Evolutionary conservation across 2,797 vertebrate species (phyloP).

Genomic region (Notoglanidium macrostoma): DNA sequence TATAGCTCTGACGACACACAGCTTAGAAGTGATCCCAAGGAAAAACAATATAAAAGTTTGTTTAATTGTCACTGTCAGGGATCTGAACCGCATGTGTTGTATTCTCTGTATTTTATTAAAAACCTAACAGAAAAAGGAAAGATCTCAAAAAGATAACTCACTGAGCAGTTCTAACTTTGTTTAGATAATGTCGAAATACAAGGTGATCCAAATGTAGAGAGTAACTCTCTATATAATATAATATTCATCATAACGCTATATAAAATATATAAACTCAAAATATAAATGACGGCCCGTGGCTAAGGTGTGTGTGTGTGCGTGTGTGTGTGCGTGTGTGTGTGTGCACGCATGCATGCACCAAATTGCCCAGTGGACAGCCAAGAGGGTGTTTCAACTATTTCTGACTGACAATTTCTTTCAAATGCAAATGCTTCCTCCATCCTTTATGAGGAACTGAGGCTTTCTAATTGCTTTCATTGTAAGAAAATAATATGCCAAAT

Average conservation of each 20-base stretch:
- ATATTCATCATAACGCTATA: no score
- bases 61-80: background rate
- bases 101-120: background rate
- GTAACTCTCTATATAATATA: background rate
- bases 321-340: slow-evolving; percentile 4
- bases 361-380: background rate
- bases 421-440: slow-evolving; percentile 70
- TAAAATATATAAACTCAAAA: no score
- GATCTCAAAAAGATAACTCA: background rate
- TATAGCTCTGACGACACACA: background rate
- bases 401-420: slow-evolving; percentile 65
- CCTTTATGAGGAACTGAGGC: slow-evolving; percentile 53
- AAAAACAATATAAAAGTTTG: background rate
- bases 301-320: background rate
- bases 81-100: background rate
- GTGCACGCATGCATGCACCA: background rate
- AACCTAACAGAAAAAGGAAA: background rate
- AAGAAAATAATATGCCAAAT: slow-evolving; percentile 62
- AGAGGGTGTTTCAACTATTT: slow-evolving; percentile 53
- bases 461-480: slow-evolving; percentile 69
- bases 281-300: background rate
- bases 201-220: background rate
- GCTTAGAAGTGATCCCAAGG: background rate
- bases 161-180: background rate
- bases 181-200: background rate